A percentile compares a stretch with the other conserved stretches of the same genome.
These are phyloP conservation scores for Mongoloraphidia duomilia DNA, from an alignment of 2,888 invertebrate genomes.

Conservation along the genomic window DNA sequence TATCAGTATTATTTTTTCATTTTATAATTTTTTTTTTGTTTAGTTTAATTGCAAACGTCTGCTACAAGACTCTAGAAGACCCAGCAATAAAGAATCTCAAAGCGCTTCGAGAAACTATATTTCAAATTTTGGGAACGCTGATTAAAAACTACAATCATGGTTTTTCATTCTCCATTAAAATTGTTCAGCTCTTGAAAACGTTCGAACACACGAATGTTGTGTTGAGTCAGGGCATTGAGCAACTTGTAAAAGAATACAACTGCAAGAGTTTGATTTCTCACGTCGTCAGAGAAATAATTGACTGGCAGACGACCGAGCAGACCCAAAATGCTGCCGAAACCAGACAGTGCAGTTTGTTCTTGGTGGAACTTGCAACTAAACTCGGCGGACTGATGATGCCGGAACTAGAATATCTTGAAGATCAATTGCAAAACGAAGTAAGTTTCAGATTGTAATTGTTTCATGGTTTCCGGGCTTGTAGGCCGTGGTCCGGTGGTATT, in stretches of 20 bases:
- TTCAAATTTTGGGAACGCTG: conserved; percentile 65
- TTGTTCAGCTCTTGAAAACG: conserved; percentile 58
- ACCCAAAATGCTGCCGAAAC: conserved; percentile 30
- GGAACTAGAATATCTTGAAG: conserved; percentile 24
- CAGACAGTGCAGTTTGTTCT: conserved; percentile 21
- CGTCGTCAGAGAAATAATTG: conserved; percentile 58
- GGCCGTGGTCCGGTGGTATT: too few relatives aligned
- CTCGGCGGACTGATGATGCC: conserved; percentile 27
- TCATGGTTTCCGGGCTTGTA: too few relatives aligned
- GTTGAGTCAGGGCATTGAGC: conserved; percentile 54
- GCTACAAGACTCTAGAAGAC: conserved; percentile 56
- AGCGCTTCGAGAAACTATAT: conserved; percentile 49
- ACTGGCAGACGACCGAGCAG: conserved; percentile 44
- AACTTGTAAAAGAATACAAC: conserved; percentile 50
- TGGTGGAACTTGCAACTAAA: conserved; percentile 24
- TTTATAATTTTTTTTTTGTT: conserved; percentile 18
- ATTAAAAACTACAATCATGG: conserved; percentile 77
- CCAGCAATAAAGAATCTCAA: conserved; percentile 45
- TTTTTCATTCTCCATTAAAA: conserved; percentile 56
- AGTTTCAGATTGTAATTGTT: too few relatives aligned
- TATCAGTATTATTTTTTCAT: conserved; percentile 3
- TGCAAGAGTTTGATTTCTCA: conserved; percentile 56
- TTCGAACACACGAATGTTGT: conserved; percentile 56
- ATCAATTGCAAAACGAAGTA: conserved; percentile 25
- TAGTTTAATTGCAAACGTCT: conserved; percentile 57